phyloP scores from a whole-genome alignment of 2,888 invertebrate genomes.

The Margaritifera margaritifera region DNA sequence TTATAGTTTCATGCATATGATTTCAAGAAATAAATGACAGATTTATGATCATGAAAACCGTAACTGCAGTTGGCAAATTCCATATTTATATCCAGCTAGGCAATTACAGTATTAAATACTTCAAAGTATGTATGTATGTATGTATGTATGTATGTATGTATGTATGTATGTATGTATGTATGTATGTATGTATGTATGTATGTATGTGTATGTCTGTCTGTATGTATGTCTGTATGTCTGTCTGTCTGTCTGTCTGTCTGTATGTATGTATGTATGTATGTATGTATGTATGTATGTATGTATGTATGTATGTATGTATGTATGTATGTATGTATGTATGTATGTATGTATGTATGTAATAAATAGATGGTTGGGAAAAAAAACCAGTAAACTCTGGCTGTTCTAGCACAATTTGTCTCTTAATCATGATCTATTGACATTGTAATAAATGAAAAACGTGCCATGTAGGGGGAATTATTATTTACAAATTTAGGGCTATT shows the following conservation, averaged over 20 bases:
- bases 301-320: slow-evolving; percentile 7
- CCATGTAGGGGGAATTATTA: too few species aligned
- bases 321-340: slow-evolving; percentile 13
- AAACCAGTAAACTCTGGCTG: too few species aligned
- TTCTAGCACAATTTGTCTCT: too few species aligned
- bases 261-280: slow-evolving; percentile 7
- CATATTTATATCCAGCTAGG: too few species aligned
- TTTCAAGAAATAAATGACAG: too few species aligned
- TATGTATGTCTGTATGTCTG: slow-evolving; percentile 1
- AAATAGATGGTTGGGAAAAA: too few species aligned
- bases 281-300: slow-evolving; percentile 5
- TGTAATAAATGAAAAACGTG: too few species aligned
- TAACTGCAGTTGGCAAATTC: too few species aligned
- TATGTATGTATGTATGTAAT: slow-evolving; percentile 2
- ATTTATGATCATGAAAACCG: too few species aligned
- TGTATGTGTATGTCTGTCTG: slow-evolving; percentile 2
- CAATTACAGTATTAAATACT: not conserved
- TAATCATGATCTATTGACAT: too few species aligned
- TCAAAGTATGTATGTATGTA: slow-evolving; percentile 6
- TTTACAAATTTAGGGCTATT: too few species aligned
- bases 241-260: slow-evolving; percentile 11
- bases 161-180: slow-evolving; percentile 14
- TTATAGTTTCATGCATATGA: too few species aligned
- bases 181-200: slow-evolving; percentile 7
- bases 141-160: slow-evolving; percentile 3